These are phyloP conservation scores for Chelon auratus DNA, from an alignment of 2,797 vertebrate genomes.

Conservation along the genomic window DNA sequence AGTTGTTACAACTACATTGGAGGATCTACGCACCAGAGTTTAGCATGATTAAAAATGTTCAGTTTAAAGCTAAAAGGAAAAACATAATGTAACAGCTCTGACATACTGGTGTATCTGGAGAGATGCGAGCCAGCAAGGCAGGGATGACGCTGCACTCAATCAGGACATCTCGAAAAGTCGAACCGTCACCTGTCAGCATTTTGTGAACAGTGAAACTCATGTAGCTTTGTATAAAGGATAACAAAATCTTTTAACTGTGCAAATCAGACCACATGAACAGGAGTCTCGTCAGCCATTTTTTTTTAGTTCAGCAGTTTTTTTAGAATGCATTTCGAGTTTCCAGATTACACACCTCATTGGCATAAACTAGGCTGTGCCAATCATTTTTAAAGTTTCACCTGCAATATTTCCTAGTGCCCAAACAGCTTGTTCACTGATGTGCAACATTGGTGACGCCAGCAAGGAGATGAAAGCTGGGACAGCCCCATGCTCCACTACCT, in stretches of 20 bases:
- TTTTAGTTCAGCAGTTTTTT: no score
- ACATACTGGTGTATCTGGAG: conserved; percentile 89
- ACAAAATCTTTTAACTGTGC: background rate
- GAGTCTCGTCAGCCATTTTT: no score
- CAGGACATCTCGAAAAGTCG: conserved; percentile 88
- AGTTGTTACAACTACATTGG: no score
- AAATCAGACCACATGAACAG: background rate
- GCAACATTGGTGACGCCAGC: conserved; percentile 86
- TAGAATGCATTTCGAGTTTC: background rate
- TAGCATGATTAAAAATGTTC: no score
- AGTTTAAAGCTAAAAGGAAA: no score
- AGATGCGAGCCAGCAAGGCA: conserved; percentile 85
- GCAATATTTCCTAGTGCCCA: conserved; percentile 96
- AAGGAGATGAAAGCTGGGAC: conserved; percentile 87
- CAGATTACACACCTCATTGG: background rate
- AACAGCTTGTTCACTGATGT: conserved; percentile 91
- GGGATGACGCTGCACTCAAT: conserved; percentile 87
- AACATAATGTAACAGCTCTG: background rate
- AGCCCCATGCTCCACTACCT: conserved; percentile 90
- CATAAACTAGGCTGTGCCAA: background rate
- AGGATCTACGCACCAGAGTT: no score
- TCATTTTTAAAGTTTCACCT: conserved; percentile 75
- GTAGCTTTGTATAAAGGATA: background rate
- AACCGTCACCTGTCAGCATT: conserved; percentile 86
- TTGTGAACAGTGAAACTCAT: rapidly evolving